Conservation (phyloP, 2,113 vertebrate species). For the Tricholaema leucomelas region DNA sequence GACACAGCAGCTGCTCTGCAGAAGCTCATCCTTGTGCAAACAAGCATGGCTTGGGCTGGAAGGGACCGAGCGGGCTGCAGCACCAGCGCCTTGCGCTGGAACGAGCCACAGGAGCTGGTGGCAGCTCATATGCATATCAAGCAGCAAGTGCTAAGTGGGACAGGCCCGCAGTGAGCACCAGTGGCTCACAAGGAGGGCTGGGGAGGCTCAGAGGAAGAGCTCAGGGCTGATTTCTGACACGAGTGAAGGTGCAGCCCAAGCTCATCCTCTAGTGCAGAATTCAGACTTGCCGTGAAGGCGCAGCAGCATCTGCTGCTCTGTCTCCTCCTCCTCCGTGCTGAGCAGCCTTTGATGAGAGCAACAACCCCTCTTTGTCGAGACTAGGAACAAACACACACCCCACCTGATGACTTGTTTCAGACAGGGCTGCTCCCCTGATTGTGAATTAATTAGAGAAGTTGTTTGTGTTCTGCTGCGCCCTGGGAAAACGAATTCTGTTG, state of each 20-base stretch:
- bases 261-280: conserved; percentile 15
- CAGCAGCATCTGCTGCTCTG: conserved; percentile 19
- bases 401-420: neutral
- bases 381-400: neutral
- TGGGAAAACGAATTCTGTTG: neutral
- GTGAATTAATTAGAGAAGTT: neutral
- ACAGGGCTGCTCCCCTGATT: neutral
- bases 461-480: neutral
- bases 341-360: conserved; percentile 45
- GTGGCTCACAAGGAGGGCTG: neutral
- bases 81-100: neutral
- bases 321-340: neutral
- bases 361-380: neutral
- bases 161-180: neutral
- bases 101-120: neutral
- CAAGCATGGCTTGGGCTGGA: neutral
- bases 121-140: neutral
- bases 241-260: neutral
- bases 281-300: neutral
- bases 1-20: neutral
- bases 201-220: conserved; percentile 28
- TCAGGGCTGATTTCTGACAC: conserved; percentile 29
- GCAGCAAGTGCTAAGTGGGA: conserved; percentile 1
- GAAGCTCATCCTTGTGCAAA: neutral
- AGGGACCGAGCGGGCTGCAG: neutral